Evolutionary conservation across 2,797 vertebrate genomes (phyloP).

Genomic region (Lindbergichthys nudifrons): DNA sequence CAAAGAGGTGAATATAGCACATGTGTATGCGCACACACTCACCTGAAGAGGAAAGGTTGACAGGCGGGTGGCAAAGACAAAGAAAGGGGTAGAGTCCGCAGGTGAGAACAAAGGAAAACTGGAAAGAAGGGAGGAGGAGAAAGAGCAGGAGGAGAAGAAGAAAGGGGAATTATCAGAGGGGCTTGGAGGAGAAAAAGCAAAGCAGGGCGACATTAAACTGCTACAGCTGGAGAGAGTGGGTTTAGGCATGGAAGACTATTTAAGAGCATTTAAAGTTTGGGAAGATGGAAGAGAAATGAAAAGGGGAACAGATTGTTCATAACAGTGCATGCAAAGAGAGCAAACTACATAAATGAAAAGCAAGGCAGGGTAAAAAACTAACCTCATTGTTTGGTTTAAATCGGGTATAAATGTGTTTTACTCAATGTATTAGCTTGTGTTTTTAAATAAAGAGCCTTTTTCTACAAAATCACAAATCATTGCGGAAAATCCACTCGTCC

Average conservation of each 20-base stretch:
- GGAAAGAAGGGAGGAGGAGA: conserved; percentile 22
- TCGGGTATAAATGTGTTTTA: neutral
- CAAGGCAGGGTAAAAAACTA: conserved; percentile 3
- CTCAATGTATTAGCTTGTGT: neutral
- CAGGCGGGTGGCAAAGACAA: conserved; percentile 68
- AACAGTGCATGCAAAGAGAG: conserved; percentile 8
- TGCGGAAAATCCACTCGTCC: conserved; percentile 9
- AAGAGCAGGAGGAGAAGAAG: conserved; percentile 36
- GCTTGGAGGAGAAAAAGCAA: conserved; percentile 13
- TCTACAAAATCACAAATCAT: neutral
- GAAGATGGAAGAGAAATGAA: conserved; percentile 20
- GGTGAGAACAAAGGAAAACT: conserved; percentile 61
- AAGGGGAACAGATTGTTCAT: conserved; percentile 31
- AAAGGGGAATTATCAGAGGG: conserved; percentile 42
- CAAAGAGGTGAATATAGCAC: conserved; percentile 18
- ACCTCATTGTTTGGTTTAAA: neutral
- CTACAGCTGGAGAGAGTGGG: conserved; percentile 26
- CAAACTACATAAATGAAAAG: conserved; percentile 7
- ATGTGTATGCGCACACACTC: conserved; percentile 52
- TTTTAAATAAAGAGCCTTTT: neutral
- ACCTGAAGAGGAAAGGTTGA: conserved; percentile 76
- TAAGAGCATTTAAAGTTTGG: conserved; percentile 29
- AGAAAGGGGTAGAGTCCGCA: conserved; percentile 66
- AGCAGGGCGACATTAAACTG: conserved; percentile 30
- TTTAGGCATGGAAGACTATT: conserved; percentile 16